Base-by-base conservation (phyloP, 2,888 invertebrate species). In the Agrotis exclamationis region DNA sequence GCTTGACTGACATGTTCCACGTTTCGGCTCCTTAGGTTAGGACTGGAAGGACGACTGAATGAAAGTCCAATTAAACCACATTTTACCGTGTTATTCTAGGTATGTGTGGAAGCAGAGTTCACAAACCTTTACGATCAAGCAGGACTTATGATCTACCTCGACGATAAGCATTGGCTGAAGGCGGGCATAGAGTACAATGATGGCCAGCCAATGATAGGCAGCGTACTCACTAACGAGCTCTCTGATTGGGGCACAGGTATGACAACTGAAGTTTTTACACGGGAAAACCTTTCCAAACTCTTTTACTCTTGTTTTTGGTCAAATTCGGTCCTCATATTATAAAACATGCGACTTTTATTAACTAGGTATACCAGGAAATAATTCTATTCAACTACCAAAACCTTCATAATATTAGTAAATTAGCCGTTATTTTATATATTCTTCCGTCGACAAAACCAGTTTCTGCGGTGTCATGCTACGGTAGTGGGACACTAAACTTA, bases 161-260 rank as follows among this genome's bases (percentile, higher is more conserved):
- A 95, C 50, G 92, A 94, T n/a, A 93, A 91, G 57, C 93, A 92
- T 63, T 95, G 95, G 95, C 57, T 95, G 16, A 95, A 95, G 75
- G 79, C 94, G 0, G 95, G 95, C 2, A 93, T 95, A 1, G 95
- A 95, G 78, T 95, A 89, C 74, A 94, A 94, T 44, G 95, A 95
- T 28, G 94, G 91, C 0, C 93, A 93, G 54, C 92, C 95, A 0
- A 93, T 94, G 95, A 93, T 95, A 1, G 86, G 92, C 53, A 94
- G 93, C 60, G 95, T 95, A 1, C 73, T 90, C 6, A 95, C 95
- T 0, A 93, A 94, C 48, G 89, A 84, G 33, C 18, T 90, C 1
- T 95, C 95, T 7, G 95, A 95, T 82, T 95, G 95, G 95, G 93
- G 88, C 14, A 93, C 95, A 64, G 95, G 95, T 95, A 86, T 9